Evolutionary conservation across 2,113 vertebrate genomes (phyloP).

Genomic region (Oryzias woworae): DNA sequence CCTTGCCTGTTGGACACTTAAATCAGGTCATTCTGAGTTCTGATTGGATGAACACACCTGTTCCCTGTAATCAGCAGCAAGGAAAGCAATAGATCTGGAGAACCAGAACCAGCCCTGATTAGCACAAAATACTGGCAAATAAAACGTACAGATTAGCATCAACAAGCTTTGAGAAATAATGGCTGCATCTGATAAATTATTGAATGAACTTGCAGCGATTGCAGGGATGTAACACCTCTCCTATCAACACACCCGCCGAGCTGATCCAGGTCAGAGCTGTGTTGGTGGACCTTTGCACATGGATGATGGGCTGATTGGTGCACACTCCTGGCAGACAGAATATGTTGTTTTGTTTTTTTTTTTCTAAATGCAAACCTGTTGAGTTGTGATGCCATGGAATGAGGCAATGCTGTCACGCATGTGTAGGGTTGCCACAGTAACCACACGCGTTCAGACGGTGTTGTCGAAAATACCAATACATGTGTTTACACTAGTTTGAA

Average conservation of each 20-base stretch:
- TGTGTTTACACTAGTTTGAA: no score
- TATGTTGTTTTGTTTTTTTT: no score
- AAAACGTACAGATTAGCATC: not conserved
- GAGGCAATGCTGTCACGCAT: not conserved
- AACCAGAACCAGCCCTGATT: no score
- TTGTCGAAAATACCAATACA: not conserved
- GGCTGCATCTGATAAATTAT: not conserved
- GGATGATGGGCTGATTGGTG: no score
- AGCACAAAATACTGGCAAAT: not conserved
- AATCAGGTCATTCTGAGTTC: not conserved
- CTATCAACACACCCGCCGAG: no score
- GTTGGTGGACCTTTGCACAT: no score
- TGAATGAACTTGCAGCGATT: not conserved
- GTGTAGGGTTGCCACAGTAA: no score
- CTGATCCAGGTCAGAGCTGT: no score
- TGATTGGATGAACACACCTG: no score
- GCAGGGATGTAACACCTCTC: not conserved
- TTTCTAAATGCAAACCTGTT: no score
- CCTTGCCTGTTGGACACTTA: not conserved
- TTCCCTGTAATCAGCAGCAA: no score
- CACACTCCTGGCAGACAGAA: no score
- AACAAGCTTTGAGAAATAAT: not conserved
- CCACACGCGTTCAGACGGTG: not conserved
- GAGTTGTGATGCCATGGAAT: not conserved
- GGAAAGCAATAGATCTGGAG: not conserved